Evolutionary conservation across 2,113 vertebrate species (phyloP), one percentile per base, ranked within the genome.

Genomic region (Mugil cephalus): DNA sequence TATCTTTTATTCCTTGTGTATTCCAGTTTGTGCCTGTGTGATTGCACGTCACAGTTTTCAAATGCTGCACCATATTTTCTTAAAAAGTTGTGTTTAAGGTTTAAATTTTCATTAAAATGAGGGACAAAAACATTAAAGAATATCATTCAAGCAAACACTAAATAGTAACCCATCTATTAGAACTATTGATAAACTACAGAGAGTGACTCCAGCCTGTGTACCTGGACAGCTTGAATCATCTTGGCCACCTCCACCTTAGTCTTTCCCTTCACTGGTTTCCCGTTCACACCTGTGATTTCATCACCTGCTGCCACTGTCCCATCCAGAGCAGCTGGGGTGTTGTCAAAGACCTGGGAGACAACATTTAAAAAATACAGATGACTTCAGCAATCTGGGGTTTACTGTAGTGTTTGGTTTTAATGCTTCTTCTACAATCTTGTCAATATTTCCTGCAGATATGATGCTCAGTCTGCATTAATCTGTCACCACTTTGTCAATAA

Each of bases 171-270:
- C n/a, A n/a, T n/a, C n/a, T n/a, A n/a, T 65, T 4, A 48, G 4
- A 15, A n/a, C 2, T 18, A 1, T 60, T 14, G 36, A 40, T 58
- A 42, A n/a, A 55, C 7, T 10, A 9, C 4, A 6, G 5, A 46
- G 14, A 40, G 6, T 61, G 7, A n/a, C 11, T 62, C 6, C 9
- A 1, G n/a, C 18, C 0, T 0, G n/a, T 36, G 40, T 90, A 99
- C 98, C 98, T 99, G 96, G 73, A 98, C 98, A 85, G 95, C 93
- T 91, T 99, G 98, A 82, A 99, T 99, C 98, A 99, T 99, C 94
- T 97, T 98, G 11, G 98, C 98, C 90, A 99, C 98, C 80, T 99
- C 97, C 87, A 99, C 97, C 86, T 99, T 99, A 12, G 97, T 99
- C 67, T 97, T 98, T 4, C 98, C 98, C 88, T 99, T 99, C 81